phyloP scores from a whole-genome alignment of 2,888 invertebrate genomes.

The Eudemis profundana region DNA sequence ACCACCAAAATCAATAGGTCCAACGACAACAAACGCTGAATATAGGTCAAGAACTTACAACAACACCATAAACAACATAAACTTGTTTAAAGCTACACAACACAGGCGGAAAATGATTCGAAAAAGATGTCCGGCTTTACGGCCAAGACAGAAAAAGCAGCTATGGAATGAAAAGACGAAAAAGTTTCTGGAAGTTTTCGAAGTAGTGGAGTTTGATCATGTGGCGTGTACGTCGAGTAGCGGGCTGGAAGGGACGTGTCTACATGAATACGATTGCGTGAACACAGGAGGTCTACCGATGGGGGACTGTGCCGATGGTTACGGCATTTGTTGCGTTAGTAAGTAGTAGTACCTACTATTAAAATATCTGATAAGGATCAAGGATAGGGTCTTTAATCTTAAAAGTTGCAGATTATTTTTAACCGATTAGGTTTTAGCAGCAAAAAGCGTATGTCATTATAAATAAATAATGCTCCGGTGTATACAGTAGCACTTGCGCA shows the following conservation, averaged over 20 bases:
- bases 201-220: constrained; percentile 89
- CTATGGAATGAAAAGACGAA: constrained; percentile 49
- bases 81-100: constrained; percentile 39
- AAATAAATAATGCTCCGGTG: no score
- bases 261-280: constrained; percentile 88
- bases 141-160: constrained; percentile 48
- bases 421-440: no score
- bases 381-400: no score
- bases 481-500: no score
- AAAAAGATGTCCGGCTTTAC: constrained; percentile 55
- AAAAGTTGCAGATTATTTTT: no score
- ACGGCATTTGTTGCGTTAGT: constrained; percentile 91
- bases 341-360: constrained; percentile 77
- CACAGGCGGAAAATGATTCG: constrained; percentile 56
- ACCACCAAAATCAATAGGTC: neutral
- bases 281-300: constrained; percentile 86
- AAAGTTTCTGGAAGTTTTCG: constrained; percentile 88
- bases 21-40: constrained; percentile 24
- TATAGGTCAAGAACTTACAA: constrained; percentile 49
- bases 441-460: no score
- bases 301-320: constrained; percentile 90
- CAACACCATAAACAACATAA: constrained; percentile 54
- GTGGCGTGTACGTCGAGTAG: constrained; percentile 84
- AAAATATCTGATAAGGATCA: no score
- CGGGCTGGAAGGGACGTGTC: constrained; percentile 89